Percentiles rank a stretch among this genome's conserved stretches.
Conservation (phyloP, 1,140 invertebrate genomes). For the Ostrea edulis region DNA sequence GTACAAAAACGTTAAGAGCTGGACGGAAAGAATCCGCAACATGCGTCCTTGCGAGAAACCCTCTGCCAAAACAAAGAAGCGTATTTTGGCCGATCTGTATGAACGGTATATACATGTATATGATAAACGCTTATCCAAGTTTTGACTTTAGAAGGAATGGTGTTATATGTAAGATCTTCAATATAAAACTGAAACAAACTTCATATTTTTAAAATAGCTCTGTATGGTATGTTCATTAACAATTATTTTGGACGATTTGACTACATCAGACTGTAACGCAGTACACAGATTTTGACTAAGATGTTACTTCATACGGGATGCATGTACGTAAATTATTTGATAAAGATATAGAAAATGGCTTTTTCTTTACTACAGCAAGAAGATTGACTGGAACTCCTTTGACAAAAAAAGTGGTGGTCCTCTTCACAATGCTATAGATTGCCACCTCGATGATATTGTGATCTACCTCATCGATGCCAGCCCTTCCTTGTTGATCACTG, state of each 20-base stretch:
- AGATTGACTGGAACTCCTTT: background rate
- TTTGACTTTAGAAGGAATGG: no score
- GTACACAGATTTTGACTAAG: no score
- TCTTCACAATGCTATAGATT: background rate
- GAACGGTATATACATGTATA: background rate
- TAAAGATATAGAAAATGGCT: no score
- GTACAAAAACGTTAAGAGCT: background rate
- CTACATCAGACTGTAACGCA: no score
- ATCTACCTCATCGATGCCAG: background rate
- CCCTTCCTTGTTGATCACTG: background rate
- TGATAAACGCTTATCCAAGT: no score
- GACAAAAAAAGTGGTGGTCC: background rate
- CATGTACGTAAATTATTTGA: no score
- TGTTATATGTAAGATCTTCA: no score
- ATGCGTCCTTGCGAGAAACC: background rate
- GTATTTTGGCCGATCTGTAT: slow-evolving; percentile 15
- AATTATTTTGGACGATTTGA: no score
- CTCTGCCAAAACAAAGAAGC: background rate
- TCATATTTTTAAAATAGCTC: no score
- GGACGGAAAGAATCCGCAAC: background rate
- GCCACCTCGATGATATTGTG: slow-evolving; percentile 9
- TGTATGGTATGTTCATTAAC: no score
- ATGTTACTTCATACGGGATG: no score
- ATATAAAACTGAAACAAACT: no score
- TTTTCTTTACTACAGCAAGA: slow-evolving; percentile 13